These are phyloP conservation scores for Penaeus vannamei DNA, from an alignment of 1,140 invertebrate species.

Conservation along the genomic window DNA sequence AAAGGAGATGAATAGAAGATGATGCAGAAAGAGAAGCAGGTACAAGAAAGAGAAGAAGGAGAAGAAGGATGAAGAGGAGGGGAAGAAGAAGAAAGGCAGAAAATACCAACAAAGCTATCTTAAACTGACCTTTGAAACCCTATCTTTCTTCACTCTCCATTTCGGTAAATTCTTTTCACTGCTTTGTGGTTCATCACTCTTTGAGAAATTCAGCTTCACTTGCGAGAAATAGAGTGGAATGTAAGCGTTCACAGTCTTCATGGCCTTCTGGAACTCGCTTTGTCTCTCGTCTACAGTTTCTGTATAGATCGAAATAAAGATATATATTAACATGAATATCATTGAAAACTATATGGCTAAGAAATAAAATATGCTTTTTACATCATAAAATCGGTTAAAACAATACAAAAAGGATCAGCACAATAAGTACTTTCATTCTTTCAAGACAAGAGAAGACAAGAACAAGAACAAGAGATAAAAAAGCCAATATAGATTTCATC, in stretches of 20 bases:
- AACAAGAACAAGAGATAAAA: no score
- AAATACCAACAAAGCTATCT: not conserved
- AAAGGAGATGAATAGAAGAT: no score
- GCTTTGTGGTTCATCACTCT: not conserved
- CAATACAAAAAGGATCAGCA: no score
- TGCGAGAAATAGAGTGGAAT: conserved; percentile 45
- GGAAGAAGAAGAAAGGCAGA: not conserved
- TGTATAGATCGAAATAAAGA: not conserved
- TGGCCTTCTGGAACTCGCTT: conserved; percentile 36
- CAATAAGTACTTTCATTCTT: not conserved
- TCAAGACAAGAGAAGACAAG: no score
- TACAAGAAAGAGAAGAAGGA: no score
- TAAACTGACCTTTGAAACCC: conserved; percentile 39
- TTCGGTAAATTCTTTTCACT: conserved; percentile 17
- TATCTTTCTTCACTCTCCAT: conserved; percentile 44
- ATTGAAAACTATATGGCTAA: not conserved
- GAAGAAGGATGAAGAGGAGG: no score
- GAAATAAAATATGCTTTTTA: not conserved
- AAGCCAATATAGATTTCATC: no score
- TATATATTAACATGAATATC: not conserved
- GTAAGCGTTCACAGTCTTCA: conserved; percentile 33
- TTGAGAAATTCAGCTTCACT: conserved; percentile 26
- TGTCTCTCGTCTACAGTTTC: not conserved
- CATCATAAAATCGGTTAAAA: not conserved
- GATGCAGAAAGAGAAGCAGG: not conserved